Evolutionary conservation across 1,140 invertebrate species (phyloP), one percentile per base, ranked within the genome.

Genomic region (Stegodyphus mimosarum): DNA sequence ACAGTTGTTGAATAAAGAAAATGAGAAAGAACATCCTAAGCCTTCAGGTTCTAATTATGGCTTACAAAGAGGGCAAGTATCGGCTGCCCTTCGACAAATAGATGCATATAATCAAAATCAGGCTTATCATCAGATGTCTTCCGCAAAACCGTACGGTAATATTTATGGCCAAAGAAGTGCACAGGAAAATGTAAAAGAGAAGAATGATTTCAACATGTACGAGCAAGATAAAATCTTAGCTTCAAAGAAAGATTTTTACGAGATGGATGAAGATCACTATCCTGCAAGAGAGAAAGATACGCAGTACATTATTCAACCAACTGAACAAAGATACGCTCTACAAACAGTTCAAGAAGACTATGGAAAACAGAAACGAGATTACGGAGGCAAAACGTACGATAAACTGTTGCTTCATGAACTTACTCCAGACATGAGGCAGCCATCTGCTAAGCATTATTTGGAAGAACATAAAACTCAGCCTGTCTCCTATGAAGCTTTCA

Each of bases 391-490:
- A 52, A 11, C 78, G 17, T 80, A 80, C 52, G 81, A 84, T n/a
- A 84, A 84, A 17, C 63, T 84, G 1, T 49, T 86, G 5, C 17
- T 77, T n/a, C 83, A 77, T 52, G 74, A 86, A 18, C 60, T 78
- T 2, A 77, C 83, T 48, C 83, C 83, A 64, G 83, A 86, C 17
- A 78, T 74, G 5, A 71, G 83, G 15, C 83, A 78, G n/a, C 83
- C 83, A 5, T 84, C 83, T 1, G 83, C 74, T 0, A 86, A 86
- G 49, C 83, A 86, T 17, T 86, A 86, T n/a, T 49, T 86, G 6
- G 83, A 86, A 71, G 83, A 86, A 52, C 83, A 86, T 48, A 86
- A 86, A 10, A 86, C 83, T 1, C 83, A 86, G n/a, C 83, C 83
- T 6, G 67, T 86, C 4, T 86, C 83, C 9, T 86, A 86, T 33